These are phyloP conservation scores for Buceros bicornis DNA, from an alignment of 2,797 vertebrate species.

Conservation along the genomic window DNA sequence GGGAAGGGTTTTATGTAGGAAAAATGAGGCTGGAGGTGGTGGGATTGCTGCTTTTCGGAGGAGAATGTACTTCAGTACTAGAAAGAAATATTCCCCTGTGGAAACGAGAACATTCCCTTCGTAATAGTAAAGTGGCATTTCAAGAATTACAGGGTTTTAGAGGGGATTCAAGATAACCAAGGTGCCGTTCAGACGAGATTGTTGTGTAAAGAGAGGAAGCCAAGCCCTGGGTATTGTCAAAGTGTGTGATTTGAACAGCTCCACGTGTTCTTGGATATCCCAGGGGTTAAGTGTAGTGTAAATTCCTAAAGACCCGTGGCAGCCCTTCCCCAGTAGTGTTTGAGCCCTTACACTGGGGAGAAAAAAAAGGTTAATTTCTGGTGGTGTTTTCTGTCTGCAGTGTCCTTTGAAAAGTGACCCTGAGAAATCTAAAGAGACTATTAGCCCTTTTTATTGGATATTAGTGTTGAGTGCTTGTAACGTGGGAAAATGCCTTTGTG, in stretches of 20 bases:
- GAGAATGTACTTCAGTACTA: neutral
- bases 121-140: neutral
- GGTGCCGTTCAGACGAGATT: neutral
- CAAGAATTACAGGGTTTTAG: neutral
- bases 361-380: neutral
- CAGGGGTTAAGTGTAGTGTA: neutral
- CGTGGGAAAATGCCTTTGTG: neutral
- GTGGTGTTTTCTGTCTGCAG: fast-evolving
- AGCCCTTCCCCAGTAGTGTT: neutral
- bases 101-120: neutral
- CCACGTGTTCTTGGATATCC: neutral
- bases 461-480: neutral
- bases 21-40: neutral
- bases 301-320: neutral
- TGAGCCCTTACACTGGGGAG: neutral
- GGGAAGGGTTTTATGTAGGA: neutral
- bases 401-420: neutral
- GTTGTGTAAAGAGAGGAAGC: neutral
- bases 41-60: neutral
- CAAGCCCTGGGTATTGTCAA: neutral
- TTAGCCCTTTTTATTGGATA: neutral
- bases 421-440: neutral
- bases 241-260: neutral
- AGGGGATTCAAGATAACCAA: neutral
- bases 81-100: neutral